Base-by-base conservation (phyloP, 1,140 invertebrate genomes). In the Magallana gigas region DNA sequence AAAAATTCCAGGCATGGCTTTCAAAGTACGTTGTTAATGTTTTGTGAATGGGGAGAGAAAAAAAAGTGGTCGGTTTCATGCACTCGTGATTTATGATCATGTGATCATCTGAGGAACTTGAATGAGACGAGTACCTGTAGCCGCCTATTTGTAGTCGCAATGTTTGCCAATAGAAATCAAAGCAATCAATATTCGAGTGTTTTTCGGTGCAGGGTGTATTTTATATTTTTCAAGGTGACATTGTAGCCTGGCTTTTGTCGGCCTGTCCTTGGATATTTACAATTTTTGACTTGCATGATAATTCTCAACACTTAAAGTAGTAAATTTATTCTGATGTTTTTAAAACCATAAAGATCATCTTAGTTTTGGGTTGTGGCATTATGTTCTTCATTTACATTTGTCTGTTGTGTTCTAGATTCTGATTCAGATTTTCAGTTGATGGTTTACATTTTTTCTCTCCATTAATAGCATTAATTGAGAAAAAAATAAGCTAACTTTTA, bases 141-240 rank as follows among this genome's bases (percentile, higher is more conserved):
- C 36, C 23, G 9, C 36, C 23, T 76, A 29, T 76, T 76, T 76
- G 36, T 16, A 18, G 60, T 14, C 16, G 60, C 16, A 18, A 64
- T 64, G 68, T 76, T 76, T 76, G 68, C 23, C 36, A 29, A 29
- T 76, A 29, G 36, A 76, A 76, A 76, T 76, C 12, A 76, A 76
- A 76, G 68, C 68, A 36, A 76, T 76, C 68, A 36, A 76, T 76
- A 76, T 29, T 76, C 2, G 14, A 29, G 68, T 76, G 68, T 76
- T 48, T 48, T 76, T 76, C 36, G 68, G 68, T 76, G 68, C 68
- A 76, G 36, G 68, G 36, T 76, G 68, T 76, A 18, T 76, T 64
- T 14, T 64, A 18, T 64, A n/a, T 76, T 68, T 76, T 76, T 76
- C 68, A 76, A 76, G 68, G 68, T 76, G 68, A 76, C 68, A 76